These are phyloP conservation scores for Kryptolebias ocellatus DNA, from an alignment of 2,797 vertebrate species.

Conservation along the genomic window DNA sequence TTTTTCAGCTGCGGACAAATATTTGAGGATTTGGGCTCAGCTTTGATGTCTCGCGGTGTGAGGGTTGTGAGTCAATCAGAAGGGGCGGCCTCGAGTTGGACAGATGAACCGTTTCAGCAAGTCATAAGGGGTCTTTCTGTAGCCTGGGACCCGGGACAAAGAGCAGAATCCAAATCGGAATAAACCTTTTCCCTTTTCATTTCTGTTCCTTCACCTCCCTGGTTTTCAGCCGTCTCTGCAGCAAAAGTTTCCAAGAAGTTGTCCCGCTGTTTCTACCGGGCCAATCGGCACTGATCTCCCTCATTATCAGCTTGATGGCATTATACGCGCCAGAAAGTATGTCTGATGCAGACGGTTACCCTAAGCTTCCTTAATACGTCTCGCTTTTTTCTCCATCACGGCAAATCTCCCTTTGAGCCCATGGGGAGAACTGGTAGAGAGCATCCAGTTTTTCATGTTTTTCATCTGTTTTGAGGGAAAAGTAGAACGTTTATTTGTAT, in stretches of 20 bases:
- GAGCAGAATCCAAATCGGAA: conserved; percentile 37
- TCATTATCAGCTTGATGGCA: conserved; percentile 34
- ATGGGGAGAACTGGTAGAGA: conserved; percentile 18
- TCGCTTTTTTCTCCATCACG: conserved; percentile 41
- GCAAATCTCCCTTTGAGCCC: conserved; percentile 31
- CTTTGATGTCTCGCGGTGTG: conserved; percentile 1
- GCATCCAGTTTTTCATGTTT: conserved; percentile 11
- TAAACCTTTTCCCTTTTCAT: conserved; percentile 33
- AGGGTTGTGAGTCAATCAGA: conserved; percentile 30
- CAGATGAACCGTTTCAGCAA: conserved; percentile 36
- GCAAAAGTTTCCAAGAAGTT: conserved; percentile 67
- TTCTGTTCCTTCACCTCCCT: conserved; percentile 26
- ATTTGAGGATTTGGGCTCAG: conserved; percentile 35
- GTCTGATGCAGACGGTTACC: conserved; percentile 30
- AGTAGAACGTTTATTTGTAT: conserved; percentile 42
- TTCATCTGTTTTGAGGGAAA: conserved; percentile 59
- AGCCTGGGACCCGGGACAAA: conserved; percentile 32
- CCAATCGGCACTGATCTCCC: conserved; percentile 50
- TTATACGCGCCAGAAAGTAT: conserved; percentile 22
- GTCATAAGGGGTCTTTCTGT: conserved; percentile 46
- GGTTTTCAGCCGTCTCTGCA: conserved; percentile 40
- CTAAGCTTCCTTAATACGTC: conserved; percentile 45
- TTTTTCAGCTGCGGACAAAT: conserved; percentile 21
- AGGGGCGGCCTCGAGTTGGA: conserved; percentile 26
- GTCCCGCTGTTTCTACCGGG: conserved; percentile 71